Conservation (phyloP, 2,888 invertebrate genomes). For the Theodoxus fluviatilis region DNA sequence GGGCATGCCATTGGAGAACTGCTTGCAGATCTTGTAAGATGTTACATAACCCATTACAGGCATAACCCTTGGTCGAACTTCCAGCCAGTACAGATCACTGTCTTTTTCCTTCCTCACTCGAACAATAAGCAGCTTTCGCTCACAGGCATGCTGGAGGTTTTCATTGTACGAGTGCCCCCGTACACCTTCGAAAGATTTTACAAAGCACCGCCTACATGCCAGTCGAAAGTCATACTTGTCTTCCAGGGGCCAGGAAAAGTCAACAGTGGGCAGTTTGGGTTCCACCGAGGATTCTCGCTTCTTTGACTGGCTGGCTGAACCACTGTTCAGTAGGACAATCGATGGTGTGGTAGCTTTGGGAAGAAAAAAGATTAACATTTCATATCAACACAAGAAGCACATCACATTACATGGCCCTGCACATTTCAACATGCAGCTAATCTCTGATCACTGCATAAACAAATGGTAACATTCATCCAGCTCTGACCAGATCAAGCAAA, state of each 20-base stretch:
- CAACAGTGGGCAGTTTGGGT: too few relatives aligned
- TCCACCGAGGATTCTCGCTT: too few relatives aligned
- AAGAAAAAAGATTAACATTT: too few relatives aligned
- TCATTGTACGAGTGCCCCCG: constrained; percentile 40
- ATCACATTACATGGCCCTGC: too few relatives aligned
- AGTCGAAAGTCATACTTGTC: constrained; percentile 49
- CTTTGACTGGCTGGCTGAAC: too few relatives aligned
- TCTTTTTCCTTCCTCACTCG: constrained; percentile 36
- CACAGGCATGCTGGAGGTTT: constrained; percentile 43
- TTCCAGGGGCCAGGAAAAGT: constrained; percentile 41
- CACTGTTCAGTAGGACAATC: too few relatives aligned
- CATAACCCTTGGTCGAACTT: constrained; percentile 45
- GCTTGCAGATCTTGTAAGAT: constrained; percentile 48
- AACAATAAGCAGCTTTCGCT: constrained; percentile 43
- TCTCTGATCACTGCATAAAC: too few relatives aligned
- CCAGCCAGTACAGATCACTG: constrained; percentile 49
- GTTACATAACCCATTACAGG: constrained; percentile 36
- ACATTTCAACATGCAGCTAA: too few relatives aligned
- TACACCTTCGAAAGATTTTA: constrained; percentile 49
- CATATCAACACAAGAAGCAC: too few relatives aligned
- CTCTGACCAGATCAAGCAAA: too few relatives aligned
- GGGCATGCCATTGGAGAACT: constrained; percentile 40
- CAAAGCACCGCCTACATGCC: constrained; percentile 50
- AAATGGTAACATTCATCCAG: too few relatives aligned
- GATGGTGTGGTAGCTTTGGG: too few relatives aligned